Evolutionary conservation across 2,888 invertebrate species (phyloP), one percentile per base, ranked within the genome.

Genomic region (Halictus ligatus): DNA sequence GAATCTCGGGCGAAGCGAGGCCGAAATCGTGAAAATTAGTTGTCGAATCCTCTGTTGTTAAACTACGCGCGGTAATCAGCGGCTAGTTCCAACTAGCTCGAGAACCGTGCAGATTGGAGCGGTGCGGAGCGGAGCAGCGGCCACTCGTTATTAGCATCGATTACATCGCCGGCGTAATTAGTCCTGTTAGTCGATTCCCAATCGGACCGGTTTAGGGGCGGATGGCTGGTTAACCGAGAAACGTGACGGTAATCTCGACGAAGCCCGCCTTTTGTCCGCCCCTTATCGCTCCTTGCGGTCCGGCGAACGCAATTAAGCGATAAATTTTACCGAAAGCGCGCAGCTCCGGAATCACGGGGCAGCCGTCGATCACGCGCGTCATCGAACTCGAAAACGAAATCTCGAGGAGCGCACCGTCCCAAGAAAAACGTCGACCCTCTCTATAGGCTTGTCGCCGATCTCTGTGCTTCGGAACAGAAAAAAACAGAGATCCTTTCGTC

Each of bases 191-290:
- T 46, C 84, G 87, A 87, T 75, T 75, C 75, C 78, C 77, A 78
- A 83, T 83, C 73, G 83, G 54, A 71, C 58, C 60, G 58, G 64
- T 75, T 69, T 15, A 40, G 48, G 78, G 69, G 40, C 21, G 69
- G 69, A 40, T 35, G 69, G 69, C 43, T 25, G 69, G 77, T 73
- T 80, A 77, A 81, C 76, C 74, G 76, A 72, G 86, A 83, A 84
- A 89, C 89, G 89, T 89, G 89, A 89, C 87, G 83, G 79, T 88
- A 88, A 89, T 89, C 89, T 78, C 86, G 88, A 89, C 80, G 84
- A 88, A 77, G 87, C 77, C 69, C 48, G 60, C 83, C 81, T 83
- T 88, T 88, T 88, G 86, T 88, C 75, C 79, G 75, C 48, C 75
- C 75, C 89, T 89, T 89, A 89, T 89, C 89, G 89, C 74, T 54